Evolutionary conservation across 53 echinoderm and acorn worm species (phyloP).

Genomic region (Holothuria leucospilota): DNA sequence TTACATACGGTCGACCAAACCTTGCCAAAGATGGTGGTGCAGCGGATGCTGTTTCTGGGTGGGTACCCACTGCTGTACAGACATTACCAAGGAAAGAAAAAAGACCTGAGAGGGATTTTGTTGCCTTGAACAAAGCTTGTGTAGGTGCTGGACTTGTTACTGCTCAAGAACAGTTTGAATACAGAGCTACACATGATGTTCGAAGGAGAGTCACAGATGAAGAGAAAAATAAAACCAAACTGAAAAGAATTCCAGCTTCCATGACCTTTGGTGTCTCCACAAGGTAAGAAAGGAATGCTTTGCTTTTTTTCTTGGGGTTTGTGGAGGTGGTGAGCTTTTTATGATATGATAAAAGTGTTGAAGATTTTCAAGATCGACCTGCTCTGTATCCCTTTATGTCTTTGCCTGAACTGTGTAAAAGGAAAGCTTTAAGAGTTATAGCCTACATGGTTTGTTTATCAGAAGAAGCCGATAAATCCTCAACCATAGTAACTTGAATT

Average conservation of each 20-base stretch:
- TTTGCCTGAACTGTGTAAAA: too few relatives aligned
- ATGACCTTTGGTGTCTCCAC: constrained; percentile 98
- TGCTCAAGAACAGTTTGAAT: constrained; percentile 96
- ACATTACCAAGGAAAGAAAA: constrained; percentile 73
- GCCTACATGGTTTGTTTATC: too few relatives aligned
- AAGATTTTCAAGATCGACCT: too few relatives aligned
- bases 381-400: too few relatives aligned
- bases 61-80: constrained; percentile 73
- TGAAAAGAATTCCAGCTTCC: constrained; percentile 94
- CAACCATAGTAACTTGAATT: too few relatives aligned
- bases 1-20: constrained; percentile 93
- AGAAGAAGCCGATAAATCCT: too few relatives aligned
- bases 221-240: constrained; percentile 92
- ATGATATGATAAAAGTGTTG: too few relatives aligned
- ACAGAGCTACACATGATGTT: constrained; percentile 97
- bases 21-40: constrained; percentile 88
- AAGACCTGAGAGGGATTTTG: constrained; percentile 89
- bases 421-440: too few relatives aligned
- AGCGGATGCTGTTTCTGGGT: constrained; percentile 86
- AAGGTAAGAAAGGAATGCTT: constrained; percentile 55
- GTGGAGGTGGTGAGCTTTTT: too few relatives aligned
- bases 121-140: constrained; percentile 94
- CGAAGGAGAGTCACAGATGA: constrained; percentile 90
- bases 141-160: constrained; percentile 85
- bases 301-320: neutral